phyloP scores from a whole-genome alignment of 2,113 vertebrate genomes.

The Tamias sibiricus region DNA sequence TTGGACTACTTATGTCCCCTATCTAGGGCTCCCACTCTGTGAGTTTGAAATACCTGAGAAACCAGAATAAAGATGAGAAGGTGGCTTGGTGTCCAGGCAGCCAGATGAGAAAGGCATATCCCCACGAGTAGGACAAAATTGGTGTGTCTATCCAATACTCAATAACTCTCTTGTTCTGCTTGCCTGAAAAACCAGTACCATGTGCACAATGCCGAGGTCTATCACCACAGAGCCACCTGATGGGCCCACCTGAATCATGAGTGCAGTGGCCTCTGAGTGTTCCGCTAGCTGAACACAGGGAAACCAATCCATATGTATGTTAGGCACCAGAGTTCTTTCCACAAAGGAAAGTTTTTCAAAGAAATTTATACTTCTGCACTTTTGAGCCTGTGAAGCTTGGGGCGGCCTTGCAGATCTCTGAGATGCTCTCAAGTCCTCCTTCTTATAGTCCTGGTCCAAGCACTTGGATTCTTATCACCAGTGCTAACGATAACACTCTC shows the following conservation, averaged over 20 bases:
- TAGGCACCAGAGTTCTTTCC: neutral
- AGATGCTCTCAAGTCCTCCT: neutral
- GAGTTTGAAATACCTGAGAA: neutral
- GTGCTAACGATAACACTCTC: neutral
- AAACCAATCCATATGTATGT: neutral
- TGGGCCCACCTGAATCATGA: neutral
- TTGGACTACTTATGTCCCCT: neutral
- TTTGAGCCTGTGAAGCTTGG: neutral
- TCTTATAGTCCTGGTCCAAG: neutral
- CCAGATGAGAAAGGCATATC: neutral
- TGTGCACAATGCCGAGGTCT: neutral
- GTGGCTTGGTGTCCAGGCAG: neutral
- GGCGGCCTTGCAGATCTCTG: neutral
- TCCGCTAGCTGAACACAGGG: too few relatives aligned
- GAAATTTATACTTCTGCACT: neutral
- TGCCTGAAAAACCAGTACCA: neutral
- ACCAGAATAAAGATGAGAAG: neutral
- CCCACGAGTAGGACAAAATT: neutral
- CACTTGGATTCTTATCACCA: neutral
- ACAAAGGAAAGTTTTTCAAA: neutral
- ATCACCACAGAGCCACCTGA: neutral
- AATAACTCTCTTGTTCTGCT: neutral
- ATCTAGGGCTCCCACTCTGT: neutral
- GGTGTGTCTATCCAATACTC: neutral
- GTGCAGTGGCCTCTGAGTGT: too few relatives aligned